A percentile compares a stretch with the other conserved stretches of the same genome.
These are phyloP conservation scores for Hippocampus abdominalis DNA, from an alignment of 2,113 vertebrate genomes.

Conservation along the genomic window DNA sequence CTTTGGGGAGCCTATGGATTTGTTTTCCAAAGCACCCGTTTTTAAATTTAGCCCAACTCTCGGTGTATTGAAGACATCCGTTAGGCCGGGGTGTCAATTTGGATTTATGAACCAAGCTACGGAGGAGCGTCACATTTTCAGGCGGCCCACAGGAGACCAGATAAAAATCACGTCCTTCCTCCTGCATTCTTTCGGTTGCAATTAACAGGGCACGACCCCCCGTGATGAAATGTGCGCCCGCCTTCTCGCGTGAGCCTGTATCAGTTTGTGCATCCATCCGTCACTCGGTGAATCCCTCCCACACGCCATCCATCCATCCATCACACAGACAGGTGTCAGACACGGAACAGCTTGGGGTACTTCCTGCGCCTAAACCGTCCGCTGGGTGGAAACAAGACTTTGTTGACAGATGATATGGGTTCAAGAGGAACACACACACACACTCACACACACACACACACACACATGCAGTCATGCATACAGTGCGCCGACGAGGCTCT, in stretches of 20 bases:
- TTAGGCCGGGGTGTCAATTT: no score
- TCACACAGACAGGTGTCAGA: conserved; percentile 63
- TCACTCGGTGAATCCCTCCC: conserved; percentile 43
- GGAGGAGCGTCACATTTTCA: not conserved
- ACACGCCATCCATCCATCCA: conserved; percentile 46
- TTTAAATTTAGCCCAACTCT: conserved; percentile 37
- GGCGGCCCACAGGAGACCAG: conserved; percentile 19
- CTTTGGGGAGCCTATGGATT: conserved; percentile 38
- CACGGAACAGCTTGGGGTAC: conserved; percentile 50
- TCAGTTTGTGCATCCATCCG: conserved; percentile 54
- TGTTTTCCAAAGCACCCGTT: conserved; percentile 30
- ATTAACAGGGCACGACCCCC: conserved; percentile 60
- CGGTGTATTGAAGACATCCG: no score
- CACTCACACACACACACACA: conserved; percentile 32
- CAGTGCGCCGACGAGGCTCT: conserved; percentile 48
- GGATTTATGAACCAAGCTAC: not conserved
- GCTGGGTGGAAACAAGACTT: conserved; percentile 50
- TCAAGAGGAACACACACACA: conserved; percentile 61
- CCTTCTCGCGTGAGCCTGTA: conserved; percentile 47
- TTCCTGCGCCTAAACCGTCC: conserved; percentile 57
- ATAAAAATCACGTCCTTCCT: conserved; percentile 30
- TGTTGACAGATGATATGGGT: conserved; percentile 62
- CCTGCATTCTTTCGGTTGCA: conserved; percentile 33
- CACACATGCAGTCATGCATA: conserved; percentile 18
- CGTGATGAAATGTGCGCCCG: conserved; percentile 51